Percentiles rank a stretch among this genome's conserved stretches.
Conservation (phyloP, 2,797 vertebrate species). For the Erpetoichthys calabaricus region DNA sequence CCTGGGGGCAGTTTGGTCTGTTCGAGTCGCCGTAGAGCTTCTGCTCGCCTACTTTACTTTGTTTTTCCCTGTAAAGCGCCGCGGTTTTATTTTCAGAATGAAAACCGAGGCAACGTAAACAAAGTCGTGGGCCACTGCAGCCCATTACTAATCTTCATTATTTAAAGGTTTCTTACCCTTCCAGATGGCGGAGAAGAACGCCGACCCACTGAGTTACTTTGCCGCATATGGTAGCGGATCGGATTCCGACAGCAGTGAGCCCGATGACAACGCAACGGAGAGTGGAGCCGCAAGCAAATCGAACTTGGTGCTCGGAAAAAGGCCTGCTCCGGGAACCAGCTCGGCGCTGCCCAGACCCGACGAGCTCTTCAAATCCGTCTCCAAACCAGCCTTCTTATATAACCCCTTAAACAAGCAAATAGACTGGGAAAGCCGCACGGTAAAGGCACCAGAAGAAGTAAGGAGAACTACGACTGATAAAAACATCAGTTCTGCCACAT, state of each 20-base stretch:
- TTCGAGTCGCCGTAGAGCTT: too few relatives aligned
- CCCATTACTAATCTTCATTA: too few relatives aligned
- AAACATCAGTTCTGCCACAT: too few relatives aligned
- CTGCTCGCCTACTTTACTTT: too few relatives aligned
- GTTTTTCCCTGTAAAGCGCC: too few relatives aligned
- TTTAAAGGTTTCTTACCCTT: not conserved
- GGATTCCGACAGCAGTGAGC: slow-evolving; percentile 29
- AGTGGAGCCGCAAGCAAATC: slow-evolving; percentile 20
- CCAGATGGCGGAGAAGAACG: slow-evolving; percentile 60
- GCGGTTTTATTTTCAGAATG: too few relatives aligned
- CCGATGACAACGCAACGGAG: slow-evolving; percentile 29
- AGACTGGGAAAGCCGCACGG: slow-evolving; percentile 78
- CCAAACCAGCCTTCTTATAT: slow-evolving; percentile 76
- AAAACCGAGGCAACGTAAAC: too few relatives aligned
- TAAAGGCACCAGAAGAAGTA: slow-evolving; percentile 84
- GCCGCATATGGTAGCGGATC: slow-evolving; percentile 63
- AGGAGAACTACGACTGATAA: slow-evolving; percentile 4
- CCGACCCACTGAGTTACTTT: slow-evolving; percentile 69
- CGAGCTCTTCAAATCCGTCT: slow-evolving; percentile 73
- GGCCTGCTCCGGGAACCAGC: slow-evolving; percentile 28
- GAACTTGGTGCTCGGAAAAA: slow-evolving; percentile 23
- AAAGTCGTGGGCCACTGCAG: too few relatives aligned
- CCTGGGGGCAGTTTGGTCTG: too few relatives aligned
- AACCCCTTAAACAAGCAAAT: slow-evolving; percentile 80
- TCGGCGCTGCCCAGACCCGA: slow-evolving; percentile 63